Evolutionary conservation across 2,797 vertebrate genomes (phyloP).

Genomic region (Clarias platycephalus): DNA sequence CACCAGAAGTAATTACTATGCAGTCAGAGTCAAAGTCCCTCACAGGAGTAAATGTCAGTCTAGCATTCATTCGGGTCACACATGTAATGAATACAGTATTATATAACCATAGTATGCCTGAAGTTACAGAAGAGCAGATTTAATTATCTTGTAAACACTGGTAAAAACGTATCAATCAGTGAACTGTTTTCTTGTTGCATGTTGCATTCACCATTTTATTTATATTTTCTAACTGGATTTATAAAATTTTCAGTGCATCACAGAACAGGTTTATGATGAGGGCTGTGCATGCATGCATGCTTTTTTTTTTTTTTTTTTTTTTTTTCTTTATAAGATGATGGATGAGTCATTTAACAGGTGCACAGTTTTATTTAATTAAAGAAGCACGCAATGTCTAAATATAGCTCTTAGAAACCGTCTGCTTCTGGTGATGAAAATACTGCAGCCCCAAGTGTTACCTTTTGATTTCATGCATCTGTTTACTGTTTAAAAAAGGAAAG

Average conservation of each 20-base stretch:
- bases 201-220: not conserved
- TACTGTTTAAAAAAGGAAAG: not conserved
- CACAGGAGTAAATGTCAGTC: not conserved
- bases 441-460: not conserved
- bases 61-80: not conserved
- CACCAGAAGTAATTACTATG: conserved; percentile 9
- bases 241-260: not conserved
- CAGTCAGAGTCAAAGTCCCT: not conserved
- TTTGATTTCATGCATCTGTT: conserved; percentile 3
- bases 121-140: not conserved
- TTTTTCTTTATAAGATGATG: conserved; percentile 25
- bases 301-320: not conserved
- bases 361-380: conserved; percentile 26
- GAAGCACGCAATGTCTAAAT: conserved; percentile 34
- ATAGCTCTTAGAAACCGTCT: conserved; percentile 33
- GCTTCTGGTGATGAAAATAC: not conserved
- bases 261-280: not conserved
- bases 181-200: not conserved
- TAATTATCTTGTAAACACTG: not conserved
- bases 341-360: conserved; percentile 45
- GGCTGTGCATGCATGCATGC: too few relatives aligned
- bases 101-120: not conserved
- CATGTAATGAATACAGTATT: not conserved
- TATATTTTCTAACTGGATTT: not conserved
- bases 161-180: not conserved